phyloP scores from a whole-genome alignment of 2,113 vertebrate species.

The Percopsis transmontana region DNA sequence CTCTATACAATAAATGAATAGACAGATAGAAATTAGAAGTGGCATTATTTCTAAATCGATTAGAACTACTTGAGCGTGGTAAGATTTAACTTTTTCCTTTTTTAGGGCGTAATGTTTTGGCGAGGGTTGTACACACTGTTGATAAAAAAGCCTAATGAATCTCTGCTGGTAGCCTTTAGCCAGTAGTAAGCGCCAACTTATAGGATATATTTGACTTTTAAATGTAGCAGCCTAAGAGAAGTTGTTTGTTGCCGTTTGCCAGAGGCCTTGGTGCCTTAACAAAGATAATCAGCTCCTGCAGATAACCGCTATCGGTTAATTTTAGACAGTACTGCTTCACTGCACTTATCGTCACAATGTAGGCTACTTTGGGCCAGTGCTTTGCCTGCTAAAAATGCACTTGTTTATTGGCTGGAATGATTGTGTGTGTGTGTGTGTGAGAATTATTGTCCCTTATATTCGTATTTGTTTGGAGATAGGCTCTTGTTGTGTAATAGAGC shows the following conservation, averaged over 20 bases:
- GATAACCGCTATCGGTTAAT: constrained; percentile 28
- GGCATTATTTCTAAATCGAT: background rate
- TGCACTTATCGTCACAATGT: background rate
- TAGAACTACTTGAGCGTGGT: background rate
- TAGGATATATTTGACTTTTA: constrained; percentile 8
- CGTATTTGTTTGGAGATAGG: no score
- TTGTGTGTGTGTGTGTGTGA: constrained; percentile 3
- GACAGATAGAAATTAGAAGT: background rate
- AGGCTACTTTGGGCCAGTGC: background rate
- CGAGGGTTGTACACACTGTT: background rate
- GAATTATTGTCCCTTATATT: no score
- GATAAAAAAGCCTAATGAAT: constrained; percentile 29
- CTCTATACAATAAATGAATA: no score
- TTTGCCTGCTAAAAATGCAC: background rate
- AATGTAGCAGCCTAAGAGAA: constrained; percentile 14
- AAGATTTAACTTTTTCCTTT: constrained; percentile 25
- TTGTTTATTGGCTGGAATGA: background rate
- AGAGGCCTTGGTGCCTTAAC: constrained; percentile 7
- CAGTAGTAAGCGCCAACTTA: background rate
- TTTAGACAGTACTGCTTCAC: constrained; percentile 1
- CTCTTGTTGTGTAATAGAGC: no score
- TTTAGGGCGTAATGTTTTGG: constrained; percentile 31
- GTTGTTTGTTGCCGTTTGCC: constrained; percentile 18
- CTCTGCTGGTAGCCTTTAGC: constrained; percentile 20
- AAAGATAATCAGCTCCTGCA: constrained; percentile 29